Base-by-base conservation (phyloP, 2,797 vertebrate genomes). In the Austrolebias charrua region DNA sequence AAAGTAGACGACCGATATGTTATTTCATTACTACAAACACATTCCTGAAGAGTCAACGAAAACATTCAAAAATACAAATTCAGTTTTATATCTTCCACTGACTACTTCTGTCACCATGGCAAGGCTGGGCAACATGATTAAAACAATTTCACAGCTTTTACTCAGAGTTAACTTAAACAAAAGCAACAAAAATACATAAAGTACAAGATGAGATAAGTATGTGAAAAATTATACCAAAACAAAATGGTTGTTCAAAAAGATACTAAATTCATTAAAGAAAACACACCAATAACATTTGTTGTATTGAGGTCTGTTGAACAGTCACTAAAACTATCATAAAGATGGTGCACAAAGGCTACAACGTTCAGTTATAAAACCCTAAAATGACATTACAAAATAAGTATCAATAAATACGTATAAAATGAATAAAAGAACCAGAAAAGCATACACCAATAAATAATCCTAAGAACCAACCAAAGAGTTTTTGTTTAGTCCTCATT, bases 381-480 rank as follows among this genome's bases (percentile, higher is more conserved):
- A 84, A 69, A 78, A 60, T 70, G 78, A 63, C 84, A 73, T 72
- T 62, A 74, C 80, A 81, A 81, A 85, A 87, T 76, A 55, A 82
- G 71, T 73, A 84, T 86, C 64, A 88, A 89, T 80, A 76, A 82
- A 84, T 75, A 84, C 70, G 78, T 86, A 84, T 38, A 89, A 85
- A 86, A 87, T 78, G 40, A 82, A 82, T 77, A 87, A 81, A 85
- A 81, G 71, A 85, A 75, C 60, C 73, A 70, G 56, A 70, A 60
- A 64, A 83, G 80, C 79, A 73, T 73, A 61, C 59, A 38, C 82
- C 58, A 73, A 80, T 63, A 75, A 80, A 44, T 43, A 86, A 76
- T 66, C 70, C 66, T 78, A 77, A 82, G 69, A 80, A 73, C 80
- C 24, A 24, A 24, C 24, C 24, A 24, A n/a, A n/a, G 24, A 24